Evolutionary conservation across 2,888 invertebrate species (phyloP).

Genomic region (Mamestra brassicae): DNA sequence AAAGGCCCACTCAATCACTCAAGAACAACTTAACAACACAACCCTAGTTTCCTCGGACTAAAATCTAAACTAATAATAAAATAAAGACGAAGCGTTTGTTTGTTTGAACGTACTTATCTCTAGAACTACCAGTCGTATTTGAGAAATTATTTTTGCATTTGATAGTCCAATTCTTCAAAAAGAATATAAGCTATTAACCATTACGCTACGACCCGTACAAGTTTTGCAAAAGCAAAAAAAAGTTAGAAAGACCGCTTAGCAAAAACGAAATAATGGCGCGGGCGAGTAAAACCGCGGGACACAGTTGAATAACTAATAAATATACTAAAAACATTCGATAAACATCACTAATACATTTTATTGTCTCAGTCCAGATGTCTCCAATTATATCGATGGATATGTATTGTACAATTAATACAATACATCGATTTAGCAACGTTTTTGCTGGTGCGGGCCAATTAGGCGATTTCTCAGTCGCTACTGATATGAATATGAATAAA

Average conservation of each 20-base stretch:
- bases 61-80: neutral
- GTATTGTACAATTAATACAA: constrained; percentile 70
- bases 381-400: constrained; percentile 51
- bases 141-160: neutral
- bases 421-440: constrained; percentile 66
- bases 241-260: neutral
- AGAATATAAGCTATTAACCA: no score
- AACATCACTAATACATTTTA: constrained; percentile 59
- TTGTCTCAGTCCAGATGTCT: constrained; percentile 60
- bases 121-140: no score
- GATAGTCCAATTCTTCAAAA: neutral
- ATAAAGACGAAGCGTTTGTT: neutral
- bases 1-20: constrained; percentile 50
- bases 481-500: constrained; percentile 81
- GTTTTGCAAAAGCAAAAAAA: neutral
- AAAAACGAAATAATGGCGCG: neutral
- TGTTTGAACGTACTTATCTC: neutral
- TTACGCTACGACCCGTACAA: neutral
- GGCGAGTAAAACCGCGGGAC: neutral
- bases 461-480: constrained; percentile 69
- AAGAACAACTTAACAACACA: constrained; percentile 40
- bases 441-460: constrained; percentile 74
- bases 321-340: constrained; percentile 62
- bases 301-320: constrained; percentile 43
- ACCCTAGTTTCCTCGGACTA: constrained; percentile 30